Conservation (phyloP, 2,888 invertebrate genomes). For the Archips crataeganus region DNA sequence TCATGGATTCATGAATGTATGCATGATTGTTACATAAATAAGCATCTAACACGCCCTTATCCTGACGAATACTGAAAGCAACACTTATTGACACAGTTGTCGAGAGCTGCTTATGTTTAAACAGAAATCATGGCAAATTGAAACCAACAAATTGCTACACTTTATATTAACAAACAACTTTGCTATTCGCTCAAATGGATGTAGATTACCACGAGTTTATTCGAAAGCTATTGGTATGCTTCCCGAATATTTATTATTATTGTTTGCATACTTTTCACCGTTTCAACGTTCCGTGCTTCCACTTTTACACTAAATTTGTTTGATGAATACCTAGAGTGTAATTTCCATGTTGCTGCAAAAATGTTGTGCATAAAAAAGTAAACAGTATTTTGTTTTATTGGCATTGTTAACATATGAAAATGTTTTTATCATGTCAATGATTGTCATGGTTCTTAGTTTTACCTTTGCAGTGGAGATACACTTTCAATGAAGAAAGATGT, state of each 20-base stretch:
- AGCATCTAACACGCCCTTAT: slow-evolving; percentile 15
- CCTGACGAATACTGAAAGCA: slow-evolving; percentile 19
- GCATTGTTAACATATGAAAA: neutral
- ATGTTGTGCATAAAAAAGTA: neutral
- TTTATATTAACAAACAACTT: slow-evolving; percentile 1
- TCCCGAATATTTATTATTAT: slow-evolving; percentile 35
- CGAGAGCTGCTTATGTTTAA: slow-evolving; percentile 14
- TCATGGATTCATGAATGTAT: slow-evolving; percentile 21
- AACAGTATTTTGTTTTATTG: neutral
- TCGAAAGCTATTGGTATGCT: slow-evolving; percentile 13
- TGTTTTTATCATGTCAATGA: neutral
- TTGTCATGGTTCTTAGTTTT: neutral
- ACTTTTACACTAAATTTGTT: slow-evolving; percentile 30
- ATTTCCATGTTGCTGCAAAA: neutral
- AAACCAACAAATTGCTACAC: slow-evolving; percentile 3
- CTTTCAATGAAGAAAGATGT: neutral
- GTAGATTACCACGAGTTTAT: slow-evolving; percentile 13
- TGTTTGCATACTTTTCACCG: slow-evolving; percentile 34
- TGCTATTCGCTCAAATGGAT: neutral
- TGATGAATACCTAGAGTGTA: slow-evolving; percentile 1
- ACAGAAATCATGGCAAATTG: neutral
- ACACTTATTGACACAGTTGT: slow-evolving; percentile 30
- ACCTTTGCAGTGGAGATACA: neutral
- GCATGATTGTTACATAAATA: slow-evolving; percentile 35
- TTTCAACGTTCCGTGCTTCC: slow-evolving; percentile 29